These are phyloP conservation scores for Eristalis intricaria DNA, from an alignment of 2,888 invertebrate genomes.

Conservation along the genomic window DNA sequence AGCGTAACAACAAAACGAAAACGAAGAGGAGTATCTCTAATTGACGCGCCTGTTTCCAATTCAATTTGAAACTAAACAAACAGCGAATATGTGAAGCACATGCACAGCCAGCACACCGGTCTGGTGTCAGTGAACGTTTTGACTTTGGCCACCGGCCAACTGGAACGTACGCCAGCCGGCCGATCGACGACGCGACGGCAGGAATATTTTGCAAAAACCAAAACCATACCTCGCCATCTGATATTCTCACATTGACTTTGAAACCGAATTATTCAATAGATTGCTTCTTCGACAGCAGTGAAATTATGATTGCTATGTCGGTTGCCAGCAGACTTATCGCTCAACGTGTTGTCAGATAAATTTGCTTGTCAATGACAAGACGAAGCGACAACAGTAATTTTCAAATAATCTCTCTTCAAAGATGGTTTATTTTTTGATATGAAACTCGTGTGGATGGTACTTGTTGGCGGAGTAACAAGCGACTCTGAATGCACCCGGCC, in stretches of 20 bases:
- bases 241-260: slow-evolving; percentile 37
- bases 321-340: background rate
- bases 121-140: slow-evolving; percentile 61
- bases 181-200: background rate
- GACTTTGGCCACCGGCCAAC: slow-evolving; percentile 67
- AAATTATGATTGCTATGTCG: slow-evolving; percentile 1
- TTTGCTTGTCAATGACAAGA: background rate
- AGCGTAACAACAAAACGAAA: background rate
- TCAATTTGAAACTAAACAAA: background rate
- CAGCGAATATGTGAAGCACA: background rate
- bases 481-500: background rate
- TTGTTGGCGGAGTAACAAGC: background rate
- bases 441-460: too few species aligned
- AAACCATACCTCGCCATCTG: background rate
- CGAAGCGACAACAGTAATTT: background rate
- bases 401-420: background rate
- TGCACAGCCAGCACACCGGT: background rate
- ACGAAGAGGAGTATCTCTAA: background rate
- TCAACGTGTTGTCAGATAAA: slow-evolving; percentile 33
- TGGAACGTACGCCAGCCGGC: slow-evolving; percentile 50
- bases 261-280: slow-evolving; percentile 22
- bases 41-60: background rate
- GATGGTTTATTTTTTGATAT: background rate
- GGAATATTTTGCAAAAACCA: slow-evolving; percentile 22
- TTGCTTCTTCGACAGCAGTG: background rate